Conservation (phyloP, 2,113 vertebrate genomes). For the Acrocephalus kingi region DNA sequence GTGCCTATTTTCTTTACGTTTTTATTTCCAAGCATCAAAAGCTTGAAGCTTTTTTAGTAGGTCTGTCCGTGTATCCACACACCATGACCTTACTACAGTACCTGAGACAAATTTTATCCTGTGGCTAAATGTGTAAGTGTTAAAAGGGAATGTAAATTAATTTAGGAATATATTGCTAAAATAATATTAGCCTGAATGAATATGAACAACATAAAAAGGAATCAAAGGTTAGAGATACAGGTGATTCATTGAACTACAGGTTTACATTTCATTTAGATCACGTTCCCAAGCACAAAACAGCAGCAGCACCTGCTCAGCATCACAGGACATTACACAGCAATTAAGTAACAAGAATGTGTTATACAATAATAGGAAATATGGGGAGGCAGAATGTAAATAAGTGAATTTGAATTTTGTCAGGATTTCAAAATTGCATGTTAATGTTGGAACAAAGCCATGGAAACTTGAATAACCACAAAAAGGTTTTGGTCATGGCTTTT, state of each 20-base stretch:
- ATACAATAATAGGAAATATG: slow-evolving; percentile 56
- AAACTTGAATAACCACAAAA: slow-evolving; percentile 53
- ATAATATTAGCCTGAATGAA: not conserved
- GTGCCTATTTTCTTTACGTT: not conserved
- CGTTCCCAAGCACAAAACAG: not conserved
- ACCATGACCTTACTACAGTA: not conserved
- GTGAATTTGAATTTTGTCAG: slow-evolving; percentile 56
- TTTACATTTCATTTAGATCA: not conserved
- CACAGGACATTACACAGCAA: not conserved
- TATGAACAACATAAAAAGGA: not conserved
- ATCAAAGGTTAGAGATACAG: not conserved
- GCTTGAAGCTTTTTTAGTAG: not conserved
- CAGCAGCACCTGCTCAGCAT: slow-evolving; percentile 23
- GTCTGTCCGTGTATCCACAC: not conserved
- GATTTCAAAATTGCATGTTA: slow-evolving; percentile 46
- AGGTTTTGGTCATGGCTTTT: slow-evolving; percentile 38
- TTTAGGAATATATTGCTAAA: not conserved
- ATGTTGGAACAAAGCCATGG: slow-evolving; percentile 38
- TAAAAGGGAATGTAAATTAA: not conserved
- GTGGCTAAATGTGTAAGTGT: not conserved
- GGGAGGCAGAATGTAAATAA: slow-evolving; percentile 45
- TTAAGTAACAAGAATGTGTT: slow-evolving; percentile 16
- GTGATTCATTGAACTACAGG: not conserved
- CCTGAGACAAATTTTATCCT: not conserved
- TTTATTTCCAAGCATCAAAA: not conserved